Evolutionary conservation across 92 coral and sea anemone genomes (phyloP).

Genomic region (Siderastrea siderea): DNA sequence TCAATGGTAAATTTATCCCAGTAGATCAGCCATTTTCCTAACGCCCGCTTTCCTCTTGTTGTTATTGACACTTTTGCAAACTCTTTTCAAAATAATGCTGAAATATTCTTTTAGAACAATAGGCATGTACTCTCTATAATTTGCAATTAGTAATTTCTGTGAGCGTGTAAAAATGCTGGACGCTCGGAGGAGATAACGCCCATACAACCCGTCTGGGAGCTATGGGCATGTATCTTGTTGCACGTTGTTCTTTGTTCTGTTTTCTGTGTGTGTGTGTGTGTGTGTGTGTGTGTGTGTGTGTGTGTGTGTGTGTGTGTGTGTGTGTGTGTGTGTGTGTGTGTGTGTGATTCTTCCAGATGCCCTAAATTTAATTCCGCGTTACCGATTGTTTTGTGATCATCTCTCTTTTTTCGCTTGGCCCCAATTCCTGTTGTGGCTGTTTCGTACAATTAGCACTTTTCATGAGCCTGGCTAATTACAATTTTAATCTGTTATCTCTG

Average conservation of each 20-base stretch:
- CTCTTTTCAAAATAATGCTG: no score
- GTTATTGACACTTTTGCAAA: neutral
- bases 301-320: neutral
- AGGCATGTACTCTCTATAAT: neutral
- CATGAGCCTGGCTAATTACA: no score
- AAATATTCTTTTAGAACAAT: neutral
- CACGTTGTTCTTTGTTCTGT: neutral
- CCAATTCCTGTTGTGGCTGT: no score
- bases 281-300: neutral
- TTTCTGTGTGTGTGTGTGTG: neutral
- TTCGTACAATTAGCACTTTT: no score
- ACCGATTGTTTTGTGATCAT: no score
- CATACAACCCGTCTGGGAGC: neutral
- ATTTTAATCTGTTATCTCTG: no score
- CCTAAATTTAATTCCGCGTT: neutral
- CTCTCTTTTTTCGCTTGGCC: no score
- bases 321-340: no score
- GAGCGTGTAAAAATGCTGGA: neutral
- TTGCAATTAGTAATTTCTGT: neutral
- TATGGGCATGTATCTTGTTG: slow-evolving; percentile 6
- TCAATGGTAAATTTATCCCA: slow-evolving; percentile 1
- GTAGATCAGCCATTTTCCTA: neutral
- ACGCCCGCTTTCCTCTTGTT: neutral
- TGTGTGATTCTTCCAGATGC: neutral
- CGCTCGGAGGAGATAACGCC: neutral